A percentile compares a stretch with the other conserved stretches of the same genome.
Evolutionary conservation across 2,113 vertebrate genomes (phyloP).

Genomic region (Rhinolophus ferrumequinum): DNA sequence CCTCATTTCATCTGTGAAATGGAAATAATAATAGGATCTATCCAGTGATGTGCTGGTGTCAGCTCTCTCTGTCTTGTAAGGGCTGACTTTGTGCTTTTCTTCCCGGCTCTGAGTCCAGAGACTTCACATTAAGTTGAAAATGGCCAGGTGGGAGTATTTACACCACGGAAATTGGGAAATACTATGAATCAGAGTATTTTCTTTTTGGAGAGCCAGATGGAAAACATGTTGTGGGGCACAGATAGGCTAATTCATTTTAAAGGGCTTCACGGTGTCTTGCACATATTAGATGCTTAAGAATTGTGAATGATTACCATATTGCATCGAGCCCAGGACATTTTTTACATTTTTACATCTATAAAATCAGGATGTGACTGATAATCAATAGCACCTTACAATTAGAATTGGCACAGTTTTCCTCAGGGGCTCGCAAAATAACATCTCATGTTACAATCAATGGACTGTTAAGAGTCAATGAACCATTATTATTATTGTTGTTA

Average conservation of each 20-base stretch:
- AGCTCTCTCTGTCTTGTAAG: background rate
- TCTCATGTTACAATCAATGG: background rate
- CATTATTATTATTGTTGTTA: background rate
- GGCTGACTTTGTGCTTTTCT: background rate
- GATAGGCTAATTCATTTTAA: background rate
- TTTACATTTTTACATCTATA: background rate
- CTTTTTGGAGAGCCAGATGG: background rate
- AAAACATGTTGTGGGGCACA: background rate
- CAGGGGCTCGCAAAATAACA: background rate
- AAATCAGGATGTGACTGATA: background rate
- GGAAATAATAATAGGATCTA: background rate
- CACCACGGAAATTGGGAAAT: background rate
- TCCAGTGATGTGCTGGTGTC: no score
- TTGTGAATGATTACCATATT: background rate
- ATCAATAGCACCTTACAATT: background rate
- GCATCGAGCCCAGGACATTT: background rate
- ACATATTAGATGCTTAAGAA: background rate
- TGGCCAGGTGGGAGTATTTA: background rate
- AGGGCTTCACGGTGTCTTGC: background rate
- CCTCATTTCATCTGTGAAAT: background rate
- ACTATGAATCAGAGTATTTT: background rate
- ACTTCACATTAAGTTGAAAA: background rate
- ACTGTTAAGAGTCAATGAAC: background rate
- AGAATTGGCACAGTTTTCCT: background rate
- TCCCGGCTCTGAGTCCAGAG: background rate